A percentile compares a stretch with the other conserved stretches of the same genome.
phyloP scores from a whole-genome alignment of 2,113 vertebrate species.

The Oreochromis aureus region DNA sequence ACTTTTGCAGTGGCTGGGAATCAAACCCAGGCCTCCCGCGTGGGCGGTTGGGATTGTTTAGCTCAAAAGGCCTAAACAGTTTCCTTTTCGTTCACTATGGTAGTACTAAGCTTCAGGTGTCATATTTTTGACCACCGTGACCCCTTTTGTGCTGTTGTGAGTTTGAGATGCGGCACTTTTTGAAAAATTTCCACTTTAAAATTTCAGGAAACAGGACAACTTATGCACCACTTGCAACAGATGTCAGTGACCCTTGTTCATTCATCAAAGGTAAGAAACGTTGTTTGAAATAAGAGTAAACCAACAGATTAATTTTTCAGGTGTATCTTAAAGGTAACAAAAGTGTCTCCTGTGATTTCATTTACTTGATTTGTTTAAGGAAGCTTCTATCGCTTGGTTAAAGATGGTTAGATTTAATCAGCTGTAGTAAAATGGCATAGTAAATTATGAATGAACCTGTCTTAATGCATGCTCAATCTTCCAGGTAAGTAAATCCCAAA shows the following conservation, averaged over 20 bases:
- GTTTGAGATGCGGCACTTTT: accelerated
- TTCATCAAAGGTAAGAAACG: accelerated
- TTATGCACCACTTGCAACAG: background rate
- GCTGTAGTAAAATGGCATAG: background rate
- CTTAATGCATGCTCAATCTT: background rate
- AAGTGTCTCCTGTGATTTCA: background rate
- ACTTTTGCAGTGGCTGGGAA: background rate
- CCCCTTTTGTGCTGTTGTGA: background rate
- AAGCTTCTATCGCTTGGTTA: background rate
- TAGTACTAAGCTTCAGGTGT: background rate
- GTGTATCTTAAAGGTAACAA: background rate
- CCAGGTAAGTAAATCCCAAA: too few species aligned
- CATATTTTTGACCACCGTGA: background rate
- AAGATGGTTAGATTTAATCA: background rate
- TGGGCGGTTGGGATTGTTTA: background rate
- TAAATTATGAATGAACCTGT: background rate
- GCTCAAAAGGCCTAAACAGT: background rate
- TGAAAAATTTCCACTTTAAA: background rate
- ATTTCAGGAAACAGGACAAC: background rate
- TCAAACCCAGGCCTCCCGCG: accelerated
- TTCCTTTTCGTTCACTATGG: accelerated
- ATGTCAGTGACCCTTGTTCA: accelerated
- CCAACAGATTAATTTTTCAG: background rate
- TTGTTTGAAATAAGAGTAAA: background rate
- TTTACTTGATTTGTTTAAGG: background rate